Base-by-base conservation (phyloP, 2,113 vertebrate species). In the Odocoileus virginianus region DNA sequence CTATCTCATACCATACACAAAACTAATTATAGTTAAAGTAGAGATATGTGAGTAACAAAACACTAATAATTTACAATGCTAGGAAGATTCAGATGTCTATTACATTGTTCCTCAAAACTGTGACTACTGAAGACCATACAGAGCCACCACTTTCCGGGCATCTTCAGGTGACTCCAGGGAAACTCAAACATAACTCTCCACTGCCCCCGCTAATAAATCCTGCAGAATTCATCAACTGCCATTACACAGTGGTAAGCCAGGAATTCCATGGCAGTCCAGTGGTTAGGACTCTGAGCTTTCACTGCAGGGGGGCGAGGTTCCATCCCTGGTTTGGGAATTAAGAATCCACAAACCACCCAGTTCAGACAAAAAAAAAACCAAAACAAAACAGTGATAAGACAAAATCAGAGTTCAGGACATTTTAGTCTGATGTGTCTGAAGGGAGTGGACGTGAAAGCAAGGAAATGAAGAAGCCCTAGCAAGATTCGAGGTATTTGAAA, bases 331-430 rank as follows among this genome's bases (percentile, higher is more conserved):
- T 17, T 33, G 17, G 47, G 47, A 52, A 50, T 30, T 81, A 81
- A 21, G 30, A n/a, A 33, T 50, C 78, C 30, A 52, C 78, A 52
- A 52, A 50, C 78, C 10, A 19, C 47, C 16, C 10, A 33, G 47
- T 52, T 30, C 30, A 50, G 16, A 30, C 28, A 3, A 17, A 19
- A 50, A 5, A 28, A 27, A 45, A 17, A 45, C 10, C 30, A 79
- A 79, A 50, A 79, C 5, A 14, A 11, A n/a, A 19, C 79, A 40
- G 54, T 54, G 16, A 58, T 83, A 28, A n/a, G 19, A 76, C 5
- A 94, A 87, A 11, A 52, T 76, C 7, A 96, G 12, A 93, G 40
- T 81, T 84, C 60, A 64, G 78, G 36, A 71, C 33, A 93, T 79
- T 78, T 89, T 85, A 67, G 67, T 87, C 40, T 52, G 43, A 17